These are phyloP conservation scores for Malurus melanocephalus DNA, from an alignment of 2,113 vertebrate genomes.

Conservation along the genomic window DNA sequence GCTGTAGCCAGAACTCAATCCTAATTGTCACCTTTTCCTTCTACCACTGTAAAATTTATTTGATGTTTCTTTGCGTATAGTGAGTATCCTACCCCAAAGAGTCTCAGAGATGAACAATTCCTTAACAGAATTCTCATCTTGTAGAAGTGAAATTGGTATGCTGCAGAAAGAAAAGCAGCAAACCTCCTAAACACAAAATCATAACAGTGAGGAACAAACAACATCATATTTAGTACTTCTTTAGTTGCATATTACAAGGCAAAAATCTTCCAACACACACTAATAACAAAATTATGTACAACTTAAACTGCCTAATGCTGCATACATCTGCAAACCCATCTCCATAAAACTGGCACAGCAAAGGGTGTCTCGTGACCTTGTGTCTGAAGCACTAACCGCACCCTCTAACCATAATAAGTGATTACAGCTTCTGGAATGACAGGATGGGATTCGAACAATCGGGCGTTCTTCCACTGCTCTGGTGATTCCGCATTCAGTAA, in stretches of 20 bases:
- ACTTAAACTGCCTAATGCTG: not conserved
- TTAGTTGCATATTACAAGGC: not conserved
- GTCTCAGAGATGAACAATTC: not conserved
- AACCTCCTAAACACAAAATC: not conserved
- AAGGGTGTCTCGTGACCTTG: not conserved
- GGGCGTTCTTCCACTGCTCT: not conserved
- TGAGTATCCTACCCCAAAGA: not conserved
- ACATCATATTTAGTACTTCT: not conserved
- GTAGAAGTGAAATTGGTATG: not conserved
- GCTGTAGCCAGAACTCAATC: not conserved
- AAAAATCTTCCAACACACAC: not conserved
- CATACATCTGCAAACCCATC: not conserved
- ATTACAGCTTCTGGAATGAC: constrained; percentile 14
- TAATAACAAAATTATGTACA: not conserved
- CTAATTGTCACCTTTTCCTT: not conserved
- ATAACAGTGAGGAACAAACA: not conserved
- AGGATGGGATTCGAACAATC: not conserved
- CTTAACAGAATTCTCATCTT: not conserved
- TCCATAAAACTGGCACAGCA: not conserved
- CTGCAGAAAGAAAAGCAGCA: not conserved
- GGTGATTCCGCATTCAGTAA: not conserved
- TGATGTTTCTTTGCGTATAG: not conserved
- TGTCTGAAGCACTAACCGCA: not conserved
- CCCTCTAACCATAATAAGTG: not conserved
- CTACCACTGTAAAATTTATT: not conserved